Evolutionary conservation across 92 coral and sea anemone species (phyloP).

Genomic region (Anthopleura xanthogrammica): DNA sequence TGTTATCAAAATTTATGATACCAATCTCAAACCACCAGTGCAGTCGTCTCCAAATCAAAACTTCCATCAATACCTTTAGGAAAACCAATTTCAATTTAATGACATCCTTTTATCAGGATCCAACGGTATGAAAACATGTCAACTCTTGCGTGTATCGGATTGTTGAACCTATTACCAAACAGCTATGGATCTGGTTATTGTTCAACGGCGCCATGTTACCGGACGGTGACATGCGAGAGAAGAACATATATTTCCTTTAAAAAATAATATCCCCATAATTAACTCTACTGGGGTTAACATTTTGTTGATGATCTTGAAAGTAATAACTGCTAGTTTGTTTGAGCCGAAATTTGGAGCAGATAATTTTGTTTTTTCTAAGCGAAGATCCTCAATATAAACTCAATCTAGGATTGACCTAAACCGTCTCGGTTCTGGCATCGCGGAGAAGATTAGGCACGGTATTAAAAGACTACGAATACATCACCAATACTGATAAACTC

Average conservation of each 20-base stretch:
- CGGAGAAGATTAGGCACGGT: not conserved
- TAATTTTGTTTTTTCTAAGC: no score
- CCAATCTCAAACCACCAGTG: not conserved
- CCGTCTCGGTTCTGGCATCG: not conserved
- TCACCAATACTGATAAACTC: not conserved
- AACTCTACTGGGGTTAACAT: not conserved
- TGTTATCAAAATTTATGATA: not conserved
- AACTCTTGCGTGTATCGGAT: not conserved
- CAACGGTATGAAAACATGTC: constrained; percentile 6
- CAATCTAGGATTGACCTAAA: not conserved
- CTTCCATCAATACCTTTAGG: not conserved
- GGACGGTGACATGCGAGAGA: not conserved
- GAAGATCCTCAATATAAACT: no score
- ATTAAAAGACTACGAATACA: not conserved
- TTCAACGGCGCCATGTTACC: not conserved
- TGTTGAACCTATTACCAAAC: not conserved
- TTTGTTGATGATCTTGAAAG: not conserved
- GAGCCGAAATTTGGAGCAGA: not conserved
- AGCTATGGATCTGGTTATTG: not conserved
- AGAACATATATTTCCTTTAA: not conserved
- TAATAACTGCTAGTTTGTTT: not conserved
- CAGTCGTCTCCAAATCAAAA: not conserved
- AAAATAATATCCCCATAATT: not conserved
- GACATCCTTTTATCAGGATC: constrained; percentile 6
- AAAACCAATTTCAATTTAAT: not conserved